phyloP scores from a whole-genome alignment of 1,140 invertebrate genomes.

The Panonychus citri region DNA sequence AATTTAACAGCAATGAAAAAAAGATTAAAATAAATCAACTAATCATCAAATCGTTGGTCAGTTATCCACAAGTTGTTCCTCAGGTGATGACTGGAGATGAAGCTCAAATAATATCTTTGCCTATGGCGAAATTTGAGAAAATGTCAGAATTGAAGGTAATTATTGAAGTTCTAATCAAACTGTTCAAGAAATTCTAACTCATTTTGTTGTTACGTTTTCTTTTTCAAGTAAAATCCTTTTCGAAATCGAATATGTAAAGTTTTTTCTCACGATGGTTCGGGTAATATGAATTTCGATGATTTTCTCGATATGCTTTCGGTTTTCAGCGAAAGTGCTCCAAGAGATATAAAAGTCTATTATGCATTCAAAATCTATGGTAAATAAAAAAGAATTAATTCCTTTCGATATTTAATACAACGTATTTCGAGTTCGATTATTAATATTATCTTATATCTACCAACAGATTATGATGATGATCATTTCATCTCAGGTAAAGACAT shows the following conservation, averaged over 20 bases:
- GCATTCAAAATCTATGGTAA: conserved; percentile 35
- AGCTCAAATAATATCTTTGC: conserved; percentile 47
- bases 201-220: not conserved
- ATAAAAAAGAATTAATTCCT: no score
- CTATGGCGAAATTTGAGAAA: conserved; percentile 52
- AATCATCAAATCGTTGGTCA: no score
- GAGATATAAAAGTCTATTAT: conserved; percentile 32
- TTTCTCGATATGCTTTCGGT: conserved; percentile 38
- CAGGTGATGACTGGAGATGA: conserved; percentile 46
- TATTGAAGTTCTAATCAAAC: not conserved
- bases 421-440: not conserved
- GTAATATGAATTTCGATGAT: conserved; percentile 50
- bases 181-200: not conserved
- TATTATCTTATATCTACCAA: not conserved
- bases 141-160: conserved; percentile 61
- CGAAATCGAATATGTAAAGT: conserved; percentile 67
- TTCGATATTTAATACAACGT: not conserved
- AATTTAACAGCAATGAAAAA: no score
- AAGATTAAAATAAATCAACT: no score
- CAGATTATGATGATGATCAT: conserved; percentile 85
- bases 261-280: conserved; percentile 61
- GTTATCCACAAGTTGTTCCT: conserved; percentile 18
- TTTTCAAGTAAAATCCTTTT: conserved; percentile 67
- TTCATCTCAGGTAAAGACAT: conserved; percentile 60
- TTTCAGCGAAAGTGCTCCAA: conserved; percentile 31